phyloP scores from a whole-genome alignment of 1,140 invertebrate genomes.

The Drosophila virilis region DNA sequence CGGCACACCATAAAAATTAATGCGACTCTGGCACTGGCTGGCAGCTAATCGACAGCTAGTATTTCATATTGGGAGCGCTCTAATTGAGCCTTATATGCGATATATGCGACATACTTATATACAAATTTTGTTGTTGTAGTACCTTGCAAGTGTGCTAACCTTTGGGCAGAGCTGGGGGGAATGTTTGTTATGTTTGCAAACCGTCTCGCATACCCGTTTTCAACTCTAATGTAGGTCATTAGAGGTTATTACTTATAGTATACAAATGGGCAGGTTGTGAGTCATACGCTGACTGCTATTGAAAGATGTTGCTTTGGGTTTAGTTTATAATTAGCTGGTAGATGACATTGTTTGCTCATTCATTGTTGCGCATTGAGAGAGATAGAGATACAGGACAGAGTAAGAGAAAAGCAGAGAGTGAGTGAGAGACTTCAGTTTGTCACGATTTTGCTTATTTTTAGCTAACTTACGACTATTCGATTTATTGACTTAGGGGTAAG shows the following conservation, averaged over 20 bases:
- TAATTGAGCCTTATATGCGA: constrained; percentile 41
- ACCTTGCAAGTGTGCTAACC: constrained; percentile 46
- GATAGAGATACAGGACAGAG: background rate
- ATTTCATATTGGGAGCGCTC: constrained; percentile 37
- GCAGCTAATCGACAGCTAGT: constrained; percentile 37
- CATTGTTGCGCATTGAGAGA: constrained; percentile 18
- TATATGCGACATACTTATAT: constrained; percentile 35
- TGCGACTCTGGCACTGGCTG: constrained; percentile 14
- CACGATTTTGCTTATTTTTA: constrained; percentile 75
- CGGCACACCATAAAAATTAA: constrained; percentile 23
- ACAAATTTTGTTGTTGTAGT: constrained; percentile 34
- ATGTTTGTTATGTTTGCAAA: constrained; percentile 19
- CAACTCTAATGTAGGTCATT: constrained; percentile 62
- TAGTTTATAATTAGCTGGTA: constrained; percentile 50
- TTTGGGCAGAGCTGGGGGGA: background rate
- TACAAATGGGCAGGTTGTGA: constrained; percentile 25
- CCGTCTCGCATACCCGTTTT: constrained; percentile 5
- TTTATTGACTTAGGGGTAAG: background rate
- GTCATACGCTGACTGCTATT: constrained; percentile 43
- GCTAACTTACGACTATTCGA: constrained; percentile 30
- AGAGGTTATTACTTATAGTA: constrained; percentile 56
- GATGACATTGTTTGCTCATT: constrained; percentile 54
- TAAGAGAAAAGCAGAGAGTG: background rate
- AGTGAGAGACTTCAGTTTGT: constrained; percentile 48
- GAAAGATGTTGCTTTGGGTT: constrained; percentile 32